Conservation (phyloP, 2,888 invertebrate species). For the Ischnus inquisitorius region DNA sequence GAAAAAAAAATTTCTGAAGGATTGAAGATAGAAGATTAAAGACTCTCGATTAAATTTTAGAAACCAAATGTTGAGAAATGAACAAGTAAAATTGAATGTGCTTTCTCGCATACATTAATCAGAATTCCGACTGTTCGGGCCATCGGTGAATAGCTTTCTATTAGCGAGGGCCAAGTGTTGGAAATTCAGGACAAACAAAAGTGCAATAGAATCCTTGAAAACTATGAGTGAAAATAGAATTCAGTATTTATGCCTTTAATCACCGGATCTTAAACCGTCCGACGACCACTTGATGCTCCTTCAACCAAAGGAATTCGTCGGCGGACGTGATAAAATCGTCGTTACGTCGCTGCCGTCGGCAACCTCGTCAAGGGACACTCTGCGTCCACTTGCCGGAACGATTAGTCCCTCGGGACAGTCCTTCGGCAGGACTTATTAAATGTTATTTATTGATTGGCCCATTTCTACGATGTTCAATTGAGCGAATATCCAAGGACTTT, state of each 20-base stretch:
- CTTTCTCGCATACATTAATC: neutral
- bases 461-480: too few species aligned
- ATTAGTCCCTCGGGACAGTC: slow-evolving; percentile 61
- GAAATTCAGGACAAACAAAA: neutral
- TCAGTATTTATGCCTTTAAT: slow-evolving; percentile 44
- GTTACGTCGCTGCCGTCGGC: slow-evolving; percentile 67
- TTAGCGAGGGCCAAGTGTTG: neutral
- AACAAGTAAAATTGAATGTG: neutral
- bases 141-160: neutral
- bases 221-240: neutral
- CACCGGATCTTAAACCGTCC: slow-evolving; percentile 33
- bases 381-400: slow-evolving; percentile 72
- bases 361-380: slow-evolving; percentile 75
- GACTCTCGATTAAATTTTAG: neutral
- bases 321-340: slow-evolving; percentile 44
- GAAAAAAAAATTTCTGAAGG: neutral
- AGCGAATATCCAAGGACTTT: too few species aligned
- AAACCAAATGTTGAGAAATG: neutral
- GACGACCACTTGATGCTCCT: slow-evolving; percentile 44
- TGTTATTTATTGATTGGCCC: too few species aligned
- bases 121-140: neutral
- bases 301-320: slow-evolving; percentile 29
- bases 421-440: neutral
- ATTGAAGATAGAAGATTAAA: neutral
- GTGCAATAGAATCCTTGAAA: neutral